phyloP scores from a whole-genome alignment of 2,888 invertebrate genomes.

The Palloptera scutellata region DNA sequence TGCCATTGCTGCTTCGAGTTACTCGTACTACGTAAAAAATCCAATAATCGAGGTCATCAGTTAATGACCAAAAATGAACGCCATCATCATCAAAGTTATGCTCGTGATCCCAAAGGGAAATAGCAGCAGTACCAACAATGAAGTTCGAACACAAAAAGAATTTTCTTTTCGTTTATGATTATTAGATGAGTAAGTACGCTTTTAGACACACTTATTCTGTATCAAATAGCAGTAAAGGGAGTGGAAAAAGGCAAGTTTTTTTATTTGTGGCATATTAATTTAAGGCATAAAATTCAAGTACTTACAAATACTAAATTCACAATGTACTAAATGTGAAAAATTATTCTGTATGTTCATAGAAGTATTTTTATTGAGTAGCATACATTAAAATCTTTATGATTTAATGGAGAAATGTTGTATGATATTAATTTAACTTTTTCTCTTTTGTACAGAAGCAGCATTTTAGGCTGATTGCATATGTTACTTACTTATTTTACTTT shows the following conservation, averaged over 20 bases:
- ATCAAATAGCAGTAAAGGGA: not conserved
- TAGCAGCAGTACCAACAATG: too few relatives aligned
- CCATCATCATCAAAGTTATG: not conserved
- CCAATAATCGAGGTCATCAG: constrained; percentile 39
- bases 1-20: constrained; percentile 5
- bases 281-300: constrained; percentile 5
- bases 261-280: constrained; percentile 7
- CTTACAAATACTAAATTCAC: not conserved
- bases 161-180: constrained; percentile 26
- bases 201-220: not conserved
- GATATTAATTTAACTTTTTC: not conserved
- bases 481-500: too few relatives aligned
- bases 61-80: constrained; percentile 35
- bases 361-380: not conserved
- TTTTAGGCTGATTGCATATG: not conserved
- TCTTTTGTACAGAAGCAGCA: not conserved
- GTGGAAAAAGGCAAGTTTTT: not conserved
- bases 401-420: constrained; percentile 1
- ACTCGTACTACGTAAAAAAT: constrained; percentile 16
- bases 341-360: not conserved
- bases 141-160: too few relatives aligned
- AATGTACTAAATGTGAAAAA: not conserved
- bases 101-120: too few relatives aligned
- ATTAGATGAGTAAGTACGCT: constrained; percentile 24
- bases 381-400: constrained; percentile 1